phyloP scores from a whole-genome alignment of 23 tunicate genomes.

The Clavelina lepadiformis region DNA sequence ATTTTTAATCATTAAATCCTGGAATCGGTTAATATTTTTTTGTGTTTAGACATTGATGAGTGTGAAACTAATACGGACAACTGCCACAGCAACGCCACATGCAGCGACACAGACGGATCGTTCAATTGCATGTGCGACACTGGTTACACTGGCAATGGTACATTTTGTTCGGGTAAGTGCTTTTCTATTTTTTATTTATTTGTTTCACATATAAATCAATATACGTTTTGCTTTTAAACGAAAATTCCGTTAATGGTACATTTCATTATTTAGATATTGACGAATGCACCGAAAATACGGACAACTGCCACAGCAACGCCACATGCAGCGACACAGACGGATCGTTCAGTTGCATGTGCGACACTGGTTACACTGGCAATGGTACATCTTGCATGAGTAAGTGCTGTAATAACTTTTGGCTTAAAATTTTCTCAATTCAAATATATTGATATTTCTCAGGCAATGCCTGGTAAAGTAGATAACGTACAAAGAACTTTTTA shows the following conservation, averaged over 20 bases:
- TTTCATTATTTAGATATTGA: too few species aligned
- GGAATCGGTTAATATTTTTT: background rate
- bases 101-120: constrained; percentile 4
- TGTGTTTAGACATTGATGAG: constrained; percentile 10
- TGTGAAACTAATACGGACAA: constrained; percentile 3
- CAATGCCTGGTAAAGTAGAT: too few species aligned
- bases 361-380: constrained; percentile 12
- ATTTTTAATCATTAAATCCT: background rate
- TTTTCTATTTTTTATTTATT: background rate
- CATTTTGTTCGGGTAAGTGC: background rate
- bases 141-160: constrained; percentile 16
- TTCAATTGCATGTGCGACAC: background rate
- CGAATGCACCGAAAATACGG: constrained; percentile 5
- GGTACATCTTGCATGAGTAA: constrained; percentile 5
- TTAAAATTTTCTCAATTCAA: too few species aligned
- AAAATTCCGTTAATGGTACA: too few species aligned
- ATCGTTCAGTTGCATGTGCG: background rate
- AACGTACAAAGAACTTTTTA: too few species aligned
- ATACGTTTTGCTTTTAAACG: too few species aligned
- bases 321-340: constrained; percentile 12
- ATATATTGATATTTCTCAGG: too few species aligned
- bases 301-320: background rate
- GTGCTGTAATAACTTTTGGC: background rate
- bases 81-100: constrained; percentile 1
- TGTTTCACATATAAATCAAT: constrained; percentile 7